Percentiles rank a stretch among this genome's conserved stretches.
phyloP scores from a whole-genome alignment of 2,888 invertebrate species.

The Lepidonotus clava region DNA sequence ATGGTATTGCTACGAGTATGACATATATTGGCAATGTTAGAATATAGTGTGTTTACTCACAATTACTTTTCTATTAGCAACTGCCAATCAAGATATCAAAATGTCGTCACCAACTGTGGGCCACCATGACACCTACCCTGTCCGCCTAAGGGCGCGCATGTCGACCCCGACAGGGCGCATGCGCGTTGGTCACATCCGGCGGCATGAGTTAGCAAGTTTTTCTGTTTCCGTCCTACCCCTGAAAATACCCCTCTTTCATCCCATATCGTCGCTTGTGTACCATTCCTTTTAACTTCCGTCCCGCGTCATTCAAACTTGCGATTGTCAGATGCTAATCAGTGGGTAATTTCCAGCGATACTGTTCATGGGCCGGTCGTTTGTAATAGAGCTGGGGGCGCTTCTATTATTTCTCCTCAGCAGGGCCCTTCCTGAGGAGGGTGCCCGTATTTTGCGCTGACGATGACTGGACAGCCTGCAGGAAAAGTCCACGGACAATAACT shows the following conservation, averaged over 20 bases:
- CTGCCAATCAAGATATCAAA: neutral
- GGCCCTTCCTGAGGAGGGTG: neutral
- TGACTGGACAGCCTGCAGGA: slow-evolving; percentile 8
- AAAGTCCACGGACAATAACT: slow-evolving; percentile 17
- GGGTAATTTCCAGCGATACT: slow-evolving; percentile 8
- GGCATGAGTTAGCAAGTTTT: neutral
- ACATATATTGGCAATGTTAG: no score
- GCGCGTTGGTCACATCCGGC: neutral
- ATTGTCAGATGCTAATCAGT: slow-evolving; percentile 8
- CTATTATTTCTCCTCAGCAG: slow-evolving; percentile 14
- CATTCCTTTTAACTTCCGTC: neutral
- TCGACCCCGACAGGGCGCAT: slow-evolving; percentile 1
- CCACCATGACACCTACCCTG: neutral
- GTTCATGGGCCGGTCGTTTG: neutral
- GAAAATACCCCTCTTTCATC: neutral
- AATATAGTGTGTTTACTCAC: no score
- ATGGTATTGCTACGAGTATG: no score
- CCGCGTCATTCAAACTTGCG: neutral
- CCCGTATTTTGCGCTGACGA: neutral
- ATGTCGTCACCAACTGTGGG: neutral
- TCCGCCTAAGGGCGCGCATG: slow-evolving; percentile 1
- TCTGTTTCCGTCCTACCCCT: neutral
- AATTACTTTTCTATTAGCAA: neutral
- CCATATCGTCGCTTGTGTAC: neutral
- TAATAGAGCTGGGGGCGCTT: neutral